phyloP scores from a whole-genome alignment of 2,797 vertebrate genomes.

The Urocyon cinereoargenteus region DNA sequence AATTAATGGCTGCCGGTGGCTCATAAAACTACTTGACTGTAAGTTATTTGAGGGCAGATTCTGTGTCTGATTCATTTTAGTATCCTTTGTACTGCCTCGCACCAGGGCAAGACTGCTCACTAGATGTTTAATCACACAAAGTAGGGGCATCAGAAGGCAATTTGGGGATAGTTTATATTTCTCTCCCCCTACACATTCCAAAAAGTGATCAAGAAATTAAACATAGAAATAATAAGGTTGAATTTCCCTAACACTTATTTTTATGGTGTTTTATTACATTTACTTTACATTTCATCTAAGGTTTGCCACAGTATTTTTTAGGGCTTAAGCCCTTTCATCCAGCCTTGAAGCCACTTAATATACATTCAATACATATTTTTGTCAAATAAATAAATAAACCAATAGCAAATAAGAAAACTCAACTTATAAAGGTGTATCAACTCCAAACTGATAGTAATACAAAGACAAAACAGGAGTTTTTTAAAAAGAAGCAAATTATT shows the following conservation, averaged over 20 bases:
- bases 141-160: background rate
- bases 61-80: slow-evolving; percentile 1
- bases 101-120: background rate
- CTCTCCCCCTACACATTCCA: background rate
- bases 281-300: background rate
- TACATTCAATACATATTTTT: background rate
- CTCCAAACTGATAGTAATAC: background rate
- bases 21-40: background rate
- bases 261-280: background rate
- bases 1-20: background rate
- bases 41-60: background rate
- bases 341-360: background rate
- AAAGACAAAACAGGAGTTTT: background rate
- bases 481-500: background rate
- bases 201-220: background rate
- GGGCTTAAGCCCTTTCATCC: background rate
- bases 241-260: background rate
- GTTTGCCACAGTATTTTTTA: slow-evolving; percentile 25
- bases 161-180: background rate
- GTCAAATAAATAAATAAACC: slow-evolving; percentile 21
- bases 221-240: background rate
- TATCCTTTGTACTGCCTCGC: background rate
- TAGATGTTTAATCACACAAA: background rate
- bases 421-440: background rate
- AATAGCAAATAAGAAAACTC: slow-evolving; percentile 21